Evolutionary conservation across 2,113 vertebrate species (phyloP).

Genomic region (Tylochromis polylepis): DNA sequence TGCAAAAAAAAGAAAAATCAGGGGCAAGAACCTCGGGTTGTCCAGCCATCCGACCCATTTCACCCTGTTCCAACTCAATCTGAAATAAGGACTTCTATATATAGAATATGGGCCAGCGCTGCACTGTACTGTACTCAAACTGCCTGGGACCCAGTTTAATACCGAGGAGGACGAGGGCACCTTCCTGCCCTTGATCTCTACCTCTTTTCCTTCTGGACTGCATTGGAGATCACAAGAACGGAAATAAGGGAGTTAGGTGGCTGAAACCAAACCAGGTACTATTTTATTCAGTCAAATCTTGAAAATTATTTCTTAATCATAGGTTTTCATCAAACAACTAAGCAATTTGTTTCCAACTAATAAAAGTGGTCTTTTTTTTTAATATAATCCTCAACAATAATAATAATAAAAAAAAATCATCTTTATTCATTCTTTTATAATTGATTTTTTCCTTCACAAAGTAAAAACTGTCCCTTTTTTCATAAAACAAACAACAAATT

Average conservation of each 20-base stretch:
- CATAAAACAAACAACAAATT: background rate
- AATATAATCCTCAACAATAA: background rate
- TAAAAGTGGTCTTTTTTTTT: background rate
- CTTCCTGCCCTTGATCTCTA: slow-evolving; percentile 41
- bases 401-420: background rate
- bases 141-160: slow-evolving; percentile 73
- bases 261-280: background rate
- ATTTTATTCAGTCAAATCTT: background rate
- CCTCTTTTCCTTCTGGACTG: background rate
- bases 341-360: background rate
- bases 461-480: background rate
- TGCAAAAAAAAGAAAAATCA: background rate
- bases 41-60: slow-evolving; percentile 70
- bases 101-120: slow-evolving; percentile 73
- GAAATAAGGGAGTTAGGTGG: background rate
- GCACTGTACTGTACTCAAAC: slow-evolving; percentile 42
- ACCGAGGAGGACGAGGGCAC: slow-evolving; percentile 42
- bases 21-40: slow-evolving; percentile 38
- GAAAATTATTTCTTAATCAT: background rate
- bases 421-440: background rate
- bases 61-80: slow-evolving; percentile 51
- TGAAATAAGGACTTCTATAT: slow-evolving; percentile 71
- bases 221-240: background rate
- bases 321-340: background rate
- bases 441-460: rapidly evolving